These are phyloP conservation scores for Tribolium castaneum DNA, from an alignment of 1,140 invertebrate species.

Conservation along the genomic window DNA sequence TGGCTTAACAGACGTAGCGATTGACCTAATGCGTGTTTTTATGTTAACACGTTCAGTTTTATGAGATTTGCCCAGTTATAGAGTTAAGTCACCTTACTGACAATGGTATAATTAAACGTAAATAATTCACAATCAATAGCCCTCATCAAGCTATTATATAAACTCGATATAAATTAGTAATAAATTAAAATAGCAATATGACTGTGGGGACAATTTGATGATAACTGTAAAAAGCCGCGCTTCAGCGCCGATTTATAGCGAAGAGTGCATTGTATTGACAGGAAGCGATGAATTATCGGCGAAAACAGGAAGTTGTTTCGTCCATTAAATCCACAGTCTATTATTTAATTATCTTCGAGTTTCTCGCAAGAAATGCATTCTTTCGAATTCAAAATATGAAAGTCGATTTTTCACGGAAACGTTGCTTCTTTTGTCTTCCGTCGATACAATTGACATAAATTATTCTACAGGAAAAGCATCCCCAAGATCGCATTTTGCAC, in stretches of 20 bases:
- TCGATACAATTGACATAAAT: slow-evolving; percentile 17
- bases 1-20: not conserved
- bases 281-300: slow-evolving; percentile 27
- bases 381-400: not conserved
- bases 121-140: slow-evolving; percentile 6
- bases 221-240: not conserved
- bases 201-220: not conserved
- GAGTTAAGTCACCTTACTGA: not conserved
- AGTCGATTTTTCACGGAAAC: not conserved
- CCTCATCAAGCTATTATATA: no score
- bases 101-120: not conserved
- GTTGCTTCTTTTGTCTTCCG: not conserved
- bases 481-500: not conserved
- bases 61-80: slow-evolving; percentile 21
- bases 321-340: slow-evolving; percentile 21
- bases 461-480: not conserved
- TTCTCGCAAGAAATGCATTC: not conserved
- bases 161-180: no score
- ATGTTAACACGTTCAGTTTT: not conserved
- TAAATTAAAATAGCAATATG: not conserved
- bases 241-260: not conserved
- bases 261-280: slow-evolving; percentile 23
- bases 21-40: slow-evolving; percentile 9
- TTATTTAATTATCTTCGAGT: slow-evolving; percentile 3
- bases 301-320: slow-evolving; percentile 16